Conservation (phyloP, 1,140 invertebrate species). For the Drosophila eugracilis region DNA sequence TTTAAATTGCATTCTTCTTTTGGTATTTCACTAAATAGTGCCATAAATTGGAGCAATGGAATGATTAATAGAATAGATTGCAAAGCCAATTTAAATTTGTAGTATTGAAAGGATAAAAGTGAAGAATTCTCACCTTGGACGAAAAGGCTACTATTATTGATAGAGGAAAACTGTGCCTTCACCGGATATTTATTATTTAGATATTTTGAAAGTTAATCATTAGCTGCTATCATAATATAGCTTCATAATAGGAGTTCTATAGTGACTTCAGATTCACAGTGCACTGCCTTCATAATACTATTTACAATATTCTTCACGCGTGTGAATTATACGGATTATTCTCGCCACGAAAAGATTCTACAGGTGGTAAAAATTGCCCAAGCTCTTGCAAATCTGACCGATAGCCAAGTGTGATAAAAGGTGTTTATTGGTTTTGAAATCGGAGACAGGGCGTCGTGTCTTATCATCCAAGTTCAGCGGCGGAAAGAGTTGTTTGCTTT, state of each 20-base stretch:
- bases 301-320: background rate
- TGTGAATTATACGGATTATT: slow-evolving; percentile 8
- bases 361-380: slow-evolving; percentile 3
- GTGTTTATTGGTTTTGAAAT: slow-evolving; percentile 36
- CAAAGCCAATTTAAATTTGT: slow-evolving; percentile 4
- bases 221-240: too few relatives aligned
- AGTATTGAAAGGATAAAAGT: background rate
- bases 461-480: slow-evolving; percentile 27
- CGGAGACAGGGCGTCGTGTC: slow-evolving; percentile 8
- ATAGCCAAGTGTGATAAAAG: slow-evolving; percentile 28
- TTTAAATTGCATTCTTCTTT: slow-evolving; percentile 71
- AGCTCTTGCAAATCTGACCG: slow-evolving; percentile 35
- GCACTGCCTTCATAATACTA: background rate
- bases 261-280: too few relatives aligned
- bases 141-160: too few relatives aligned
- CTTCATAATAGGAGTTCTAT: too few relatives aligned
- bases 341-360: background rate
- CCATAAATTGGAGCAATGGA: slow-evolving; percentile 9
- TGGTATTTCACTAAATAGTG: slow-evolving; percentile 21
- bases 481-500: slow-evolving; percentile 32
- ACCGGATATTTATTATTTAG: too few relatives aligned
- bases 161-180: too few relatives aligned
- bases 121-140: too few relatives aligned
- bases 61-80: background rate
- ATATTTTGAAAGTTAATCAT: too few relatives aligned